Evolutionary conservation across 2,888 invertebrate genomes (phyloP), one percentile per base, ranked within the genome.

Genomic region (Drosophila picticornis): DNA sequence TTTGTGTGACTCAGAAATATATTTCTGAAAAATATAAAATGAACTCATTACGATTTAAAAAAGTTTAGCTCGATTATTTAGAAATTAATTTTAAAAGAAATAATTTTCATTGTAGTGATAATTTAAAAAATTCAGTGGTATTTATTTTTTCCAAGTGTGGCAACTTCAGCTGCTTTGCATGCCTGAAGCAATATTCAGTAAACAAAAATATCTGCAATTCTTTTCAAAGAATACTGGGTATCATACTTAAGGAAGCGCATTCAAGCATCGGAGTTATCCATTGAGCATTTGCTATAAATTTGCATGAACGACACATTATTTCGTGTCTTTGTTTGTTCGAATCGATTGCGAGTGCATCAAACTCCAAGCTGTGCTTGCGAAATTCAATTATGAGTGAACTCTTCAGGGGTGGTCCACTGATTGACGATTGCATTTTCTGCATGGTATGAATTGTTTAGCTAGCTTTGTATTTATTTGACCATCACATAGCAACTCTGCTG

Each of bases 361-460:
- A 90, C 61, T 56, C 76, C 53, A 34, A 16, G 60, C 68, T 66
- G 71, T 11, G 59, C 62, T 32, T 58, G 60, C 53, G 79, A 90
- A 92, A 93, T 92, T 92, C 90, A 92, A 92, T 92, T 93, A 91
- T 86, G 81, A 86, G 77, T 77, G 67, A 69, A 72, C 36, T 63
- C 58, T 52, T 48, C 66, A 40, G 56, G 25, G 46, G 22, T 25
- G 36, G 31, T 50, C 74, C 65, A 59, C 75, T 82, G 84, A 86
- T 84, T 87, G 84, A 80, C 77, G 76, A 86, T 77, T 86, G 72
- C 77, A 84, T 77, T 79, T 32, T 52, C 29, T 52, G 52, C 59
- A 57, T 27, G 43, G 48, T 63, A 68, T 72, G 71, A 72, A 81
- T 74, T 81, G 72, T 69, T 59, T 52, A 58, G 60, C 51, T 65